Percentiles rank a stretch among this genome's conserved stretches.
These are phyloP conservation scores for Neomorphus geoffroyi DNA, from an alignment of 2,797 vertebrate genomes.

Conservation along the genomic window DNA sequence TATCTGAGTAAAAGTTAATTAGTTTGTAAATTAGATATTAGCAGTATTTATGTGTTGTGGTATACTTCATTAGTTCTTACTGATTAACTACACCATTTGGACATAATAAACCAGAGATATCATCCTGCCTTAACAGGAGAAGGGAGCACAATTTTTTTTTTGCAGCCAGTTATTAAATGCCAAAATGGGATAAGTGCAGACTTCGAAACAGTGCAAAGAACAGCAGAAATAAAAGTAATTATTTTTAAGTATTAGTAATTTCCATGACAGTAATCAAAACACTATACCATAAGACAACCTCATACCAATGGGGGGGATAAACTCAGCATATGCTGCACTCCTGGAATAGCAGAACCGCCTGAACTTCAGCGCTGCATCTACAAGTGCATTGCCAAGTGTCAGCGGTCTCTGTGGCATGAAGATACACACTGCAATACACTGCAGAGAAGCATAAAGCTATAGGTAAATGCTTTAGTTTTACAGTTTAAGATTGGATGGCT, in stretches of 20 bases:
- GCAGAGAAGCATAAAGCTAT: neutral
- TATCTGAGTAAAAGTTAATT: neutral
- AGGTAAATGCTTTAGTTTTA: neutral
- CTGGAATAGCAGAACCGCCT: neutral
- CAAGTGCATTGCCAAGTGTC: rapidly evolving
- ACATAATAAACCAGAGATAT: neutral
- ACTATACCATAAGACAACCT: neutral
- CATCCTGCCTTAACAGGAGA: neutral
- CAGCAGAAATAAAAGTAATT: neutral
- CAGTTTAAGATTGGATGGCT: neutral
- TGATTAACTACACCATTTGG: neutral
- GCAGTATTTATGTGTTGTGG: neutral
- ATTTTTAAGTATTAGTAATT: neutral
- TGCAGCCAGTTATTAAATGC: neutral
- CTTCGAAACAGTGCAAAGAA: neutral
- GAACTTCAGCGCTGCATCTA: neutral
- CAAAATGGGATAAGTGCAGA: neutral
- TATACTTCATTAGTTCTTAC: neutral
- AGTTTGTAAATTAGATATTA: neutral
- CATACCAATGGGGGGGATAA: neutral
- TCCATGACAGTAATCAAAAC: neutral
- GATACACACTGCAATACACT: neutral
- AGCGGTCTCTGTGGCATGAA: neutral
- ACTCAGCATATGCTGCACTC: neutral
- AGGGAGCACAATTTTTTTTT: neutral